A percentile compares a stretch with the other conserved stretches of the same genome.
Conservation (phyloP, 2,888 invertebrate species). For the Blastobasis adustella region DNA sequence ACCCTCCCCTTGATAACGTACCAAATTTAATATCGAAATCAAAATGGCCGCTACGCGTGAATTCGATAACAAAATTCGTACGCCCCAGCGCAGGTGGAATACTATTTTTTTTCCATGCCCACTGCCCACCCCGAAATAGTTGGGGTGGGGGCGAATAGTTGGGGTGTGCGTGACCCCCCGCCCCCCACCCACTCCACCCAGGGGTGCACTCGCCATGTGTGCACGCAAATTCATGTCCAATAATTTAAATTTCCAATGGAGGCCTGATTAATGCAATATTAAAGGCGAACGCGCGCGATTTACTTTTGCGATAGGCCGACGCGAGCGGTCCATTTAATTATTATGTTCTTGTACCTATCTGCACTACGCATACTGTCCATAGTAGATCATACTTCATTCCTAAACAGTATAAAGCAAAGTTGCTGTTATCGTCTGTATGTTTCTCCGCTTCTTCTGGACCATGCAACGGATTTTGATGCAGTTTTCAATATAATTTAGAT, state of each 20-base stretch:
- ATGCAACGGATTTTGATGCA: too few species aligned
- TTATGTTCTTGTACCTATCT: too few species aligned
- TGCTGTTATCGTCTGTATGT: too few species aligned
- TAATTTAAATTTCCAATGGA: constrained; percentile 71
- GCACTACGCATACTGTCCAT: too few species aligned
- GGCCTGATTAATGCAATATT: constrained; percentile 14
- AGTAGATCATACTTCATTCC: too few species aligned
- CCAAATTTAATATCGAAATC: constrained; percentile 27
- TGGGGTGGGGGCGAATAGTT: constrained; percentile 53
- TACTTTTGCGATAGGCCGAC: not conserved
- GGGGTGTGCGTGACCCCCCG: constrained; percentile 54
- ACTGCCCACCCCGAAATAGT: constrained; percentile 66
- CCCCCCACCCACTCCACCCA: constrained; percentile 23
- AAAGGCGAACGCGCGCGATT: constrained; percentile 1
- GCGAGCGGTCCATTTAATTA: too few species aligned
- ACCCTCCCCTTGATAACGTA: too few species aligned
- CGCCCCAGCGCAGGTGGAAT: constrained; percentile 65
- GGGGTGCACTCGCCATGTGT: constrained; percentile 56
- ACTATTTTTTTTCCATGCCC: constrained; percentile 61
- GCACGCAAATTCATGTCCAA: constrained; percentile 69
- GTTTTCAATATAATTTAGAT: too few species aligned
- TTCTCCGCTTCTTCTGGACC: too few species aligned
- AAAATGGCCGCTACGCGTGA: constrained; percentile 56
- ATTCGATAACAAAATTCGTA: constrained; percentile 59
- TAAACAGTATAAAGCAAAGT: too few species aligned